Evolutionary conservation across 2,888 invertebrate genomes (phyloP).

Genomic region (Callyntrura guangdongensis): DNA sequence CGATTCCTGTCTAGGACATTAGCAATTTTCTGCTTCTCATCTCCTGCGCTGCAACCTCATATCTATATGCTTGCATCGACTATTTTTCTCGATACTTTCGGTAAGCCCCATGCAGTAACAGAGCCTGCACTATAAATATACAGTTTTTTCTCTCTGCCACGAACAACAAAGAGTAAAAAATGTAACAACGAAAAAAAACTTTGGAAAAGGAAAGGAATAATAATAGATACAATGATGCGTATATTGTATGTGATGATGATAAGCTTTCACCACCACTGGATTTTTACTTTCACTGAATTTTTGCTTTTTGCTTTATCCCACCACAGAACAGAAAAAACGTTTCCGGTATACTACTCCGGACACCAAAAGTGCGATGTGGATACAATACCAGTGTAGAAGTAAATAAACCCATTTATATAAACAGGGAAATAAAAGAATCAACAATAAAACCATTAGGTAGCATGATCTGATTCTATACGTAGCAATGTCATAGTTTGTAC

Average conservation of each 20-base stretch:
- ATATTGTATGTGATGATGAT: background rate
- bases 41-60: slow-evolving; percentile 7
- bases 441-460: too few relatives aligned
- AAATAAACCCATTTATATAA: background rate
- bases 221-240: background rate
- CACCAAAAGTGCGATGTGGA: background rate
- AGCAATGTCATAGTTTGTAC: background rate
- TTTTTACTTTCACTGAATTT: too few relatives aligned
- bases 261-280: too few relatives aligned
- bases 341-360: background rate
- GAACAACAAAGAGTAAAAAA: background rate
- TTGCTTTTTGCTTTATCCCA: too few relatives aligned
- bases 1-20: slow-evolving; percentile 77
- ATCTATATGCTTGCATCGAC: slow-evolving; percentile 9
- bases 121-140: background rate
- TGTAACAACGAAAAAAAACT: background rate
- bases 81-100: background rate
- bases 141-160: too few relatives aligned
- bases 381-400: background rate
- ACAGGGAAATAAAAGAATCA: slow-evolving; percentile 26
- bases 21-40: slow-evolving; percentile 75
- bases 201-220: background rate
- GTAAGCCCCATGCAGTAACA: background rate
- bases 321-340: background rate
- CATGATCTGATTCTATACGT: slow-evolving; percentile 6